Percentiles rank a stretch among this genome's conserved stretches.
Evolutionary conservation across 2,113 vertebrate genomes (phyloP).

Genomic region (Protobothrops mucrosquamatus): DNA sequence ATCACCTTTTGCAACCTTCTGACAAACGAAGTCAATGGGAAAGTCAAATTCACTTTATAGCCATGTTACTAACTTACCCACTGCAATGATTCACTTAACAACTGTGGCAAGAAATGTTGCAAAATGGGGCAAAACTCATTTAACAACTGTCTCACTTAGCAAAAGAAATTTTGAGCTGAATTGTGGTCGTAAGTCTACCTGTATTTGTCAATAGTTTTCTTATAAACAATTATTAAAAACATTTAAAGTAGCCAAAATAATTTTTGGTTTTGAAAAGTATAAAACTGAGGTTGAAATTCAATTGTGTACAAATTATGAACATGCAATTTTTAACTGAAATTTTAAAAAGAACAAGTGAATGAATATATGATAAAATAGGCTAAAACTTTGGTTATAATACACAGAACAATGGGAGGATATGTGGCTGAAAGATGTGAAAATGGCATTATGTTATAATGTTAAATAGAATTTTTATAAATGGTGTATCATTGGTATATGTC

Average conservation of each 20-base stretch:
- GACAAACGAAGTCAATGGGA: not conserved
- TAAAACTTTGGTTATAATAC: no score
- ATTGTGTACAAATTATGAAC: not conserved
- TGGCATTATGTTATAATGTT: no score
- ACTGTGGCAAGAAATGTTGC: not conserved
- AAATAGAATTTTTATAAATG: no score
- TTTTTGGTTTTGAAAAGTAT: not conserved
- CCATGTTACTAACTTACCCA: not conserved
- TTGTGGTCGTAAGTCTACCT: not conserved
- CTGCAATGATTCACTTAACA: not conserved
- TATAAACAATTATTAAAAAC: not conserved
- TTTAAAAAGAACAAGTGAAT: not conserved
- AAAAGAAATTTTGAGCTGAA: not conserved
- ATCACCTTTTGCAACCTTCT: not conserved
- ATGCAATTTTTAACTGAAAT: not conserved
- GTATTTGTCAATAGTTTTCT: not conserved
- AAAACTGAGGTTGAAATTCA: not conserved
- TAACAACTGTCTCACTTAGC: not conserved
- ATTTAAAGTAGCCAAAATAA: not conserved
- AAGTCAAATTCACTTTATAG: not conserved
- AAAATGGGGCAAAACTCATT: not conserved
- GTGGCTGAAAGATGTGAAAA: no score
- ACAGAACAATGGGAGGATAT: no score
- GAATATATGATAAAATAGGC: not conserved
- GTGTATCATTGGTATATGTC: not conserved